Conservation (phyloP, 23 tunicate genomes). For the Oikopleura vanhoeffeni region DNA sequence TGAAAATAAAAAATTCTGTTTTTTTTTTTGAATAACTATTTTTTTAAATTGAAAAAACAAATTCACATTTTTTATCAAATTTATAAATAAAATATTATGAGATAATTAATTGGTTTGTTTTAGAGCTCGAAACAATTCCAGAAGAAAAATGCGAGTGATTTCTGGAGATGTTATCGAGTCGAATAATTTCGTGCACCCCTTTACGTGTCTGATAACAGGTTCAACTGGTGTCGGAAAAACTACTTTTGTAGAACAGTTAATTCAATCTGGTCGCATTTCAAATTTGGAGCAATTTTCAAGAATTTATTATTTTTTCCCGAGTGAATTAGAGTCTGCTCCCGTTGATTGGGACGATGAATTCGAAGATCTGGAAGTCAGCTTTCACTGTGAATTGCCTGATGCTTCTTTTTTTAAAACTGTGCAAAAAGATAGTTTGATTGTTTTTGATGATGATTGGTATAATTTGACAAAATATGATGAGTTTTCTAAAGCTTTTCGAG, state of each 20-base stretch:
- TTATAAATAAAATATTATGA: no score
- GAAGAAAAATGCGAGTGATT: not conserved
- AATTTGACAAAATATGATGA: not conserved
- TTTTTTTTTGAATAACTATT: no score
- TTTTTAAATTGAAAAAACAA: no score
- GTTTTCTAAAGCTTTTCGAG: not conserved
- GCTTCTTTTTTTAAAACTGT: not conserved
- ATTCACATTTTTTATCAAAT: no score
- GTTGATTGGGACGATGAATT: not conserved
- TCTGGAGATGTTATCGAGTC: not conserved
- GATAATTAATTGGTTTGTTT: no score
- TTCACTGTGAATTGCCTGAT: not conserved
- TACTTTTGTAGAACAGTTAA: not conserved
- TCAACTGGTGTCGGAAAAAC: not conserved
- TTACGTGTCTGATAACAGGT: not conserved
- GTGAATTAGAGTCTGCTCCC: not conserved
- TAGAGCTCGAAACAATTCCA: no score
- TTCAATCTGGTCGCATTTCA: not conserved
- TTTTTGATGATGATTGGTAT: not conserved
- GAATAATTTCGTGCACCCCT: not conserved
- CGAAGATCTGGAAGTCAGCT: not conserved
- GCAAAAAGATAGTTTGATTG: not conserved
- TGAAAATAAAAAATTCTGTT: no score
- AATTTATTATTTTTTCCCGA: not conserved
- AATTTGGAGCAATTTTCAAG: not conserved